Evolutionary conservation across 2,113 vertebrate species (phyloP), one percentile per base, ranked within the genome.

Genomic region (Sterrhoptilus dennistouni): DNA sequence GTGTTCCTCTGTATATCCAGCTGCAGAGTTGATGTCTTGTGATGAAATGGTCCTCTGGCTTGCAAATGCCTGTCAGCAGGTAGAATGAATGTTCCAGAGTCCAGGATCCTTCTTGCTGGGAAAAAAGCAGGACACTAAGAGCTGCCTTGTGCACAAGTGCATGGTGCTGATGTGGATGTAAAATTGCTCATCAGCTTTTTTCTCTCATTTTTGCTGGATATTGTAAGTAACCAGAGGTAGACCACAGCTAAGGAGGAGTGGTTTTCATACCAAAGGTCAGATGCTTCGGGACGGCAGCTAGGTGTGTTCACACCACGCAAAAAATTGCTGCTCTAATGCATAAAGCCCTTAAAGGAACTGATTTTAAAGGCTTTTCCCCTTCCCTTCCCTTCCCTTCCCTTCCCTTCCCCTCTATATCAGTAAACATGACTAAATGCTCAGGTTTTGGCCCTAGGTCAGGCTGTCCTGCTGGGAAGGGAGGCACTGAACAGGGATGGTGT

Each of bases 161-260:
- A 2, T 0, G 3, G 25, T 36, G 12, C 45, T 89, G 53, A 18
- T 0, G 0, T 42, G 47, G 40, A 45, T 2, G 1, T 56, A 38
- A 86, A 72, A 38, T 35, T 8, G 0, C 27, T 29, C 25, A 69
- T 47, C n/a, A 77, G 16, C 15, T 50, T 76, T 86, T 35, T 52
- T 54, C 50, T 80, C 70, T n/a, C 68, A 1, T 66, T 83, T 64
- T 64, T 87, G 31, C 42, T 71, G 68, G 36, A 31, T 80, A 44
- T 72, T 79, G 4, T 60, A 52, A 49, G 40, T 17, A 53, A 66
- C 18, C 23, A 61, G 33, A 4, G 0, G 28, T 18, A 71, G 47
- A 61, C 25, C 29, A 6, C 27, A 33, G 28, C 60, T 53, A 27
- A 57, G 54, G 50, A 87, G 25, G 16, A 28, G n/a, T 70, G 65